Evolutionary conservation across 2,113 vertebrate species (phyloP), one percentile per base, ranked within the genome.

Genomic region (Mystacornis crossleyi): DNA sequence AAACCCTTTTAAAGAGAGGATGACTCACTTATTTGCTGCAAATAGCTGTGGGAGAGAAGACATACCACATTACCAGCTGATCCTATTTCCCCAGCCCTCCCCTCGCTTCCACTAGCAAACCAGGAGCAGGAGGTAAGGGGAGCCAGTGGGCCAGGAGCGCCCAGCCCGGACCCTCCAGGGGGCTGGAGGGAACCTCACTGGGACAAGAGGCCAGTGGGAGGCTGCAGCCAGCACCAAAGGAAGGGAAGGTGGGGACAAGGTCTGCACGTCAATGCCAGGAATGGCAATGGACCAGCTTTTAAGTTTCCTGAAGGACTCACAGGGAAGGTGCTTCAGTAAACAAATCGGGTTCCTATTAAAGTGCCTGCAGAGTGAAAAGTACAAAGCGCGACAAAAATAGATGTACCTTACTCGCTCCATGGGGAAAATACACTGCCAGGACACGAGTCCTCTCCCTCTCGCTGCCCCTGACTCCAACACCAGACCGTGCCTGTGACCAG

Each of bases 31-130:
- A 96, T 97, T 95, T 97, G 97, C 96, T 97, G 94, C 98, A 95
- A 96, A 97, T 94, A 97, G 94, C 95, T 97, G 98, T 69, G 96
- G 97, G 34, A 95, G 96, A 97, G 97, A 92, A 94, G 98, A 98
- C 96, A 97, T 97, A 99, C 98, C 98, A 98, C 98, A 98, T 98
- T 96, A 99, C 98, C 98, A 99, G 98, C 98, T 98, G 98, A 98
- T 98, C 98, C 98, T 94, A 98, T 98, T 97, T 98, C 98, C 98
- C 98, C 98, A 95, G 98, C 94, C 51, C 60, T 90, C 97, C 94
- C 90, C 81, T 43, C 9, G 43, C 90, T 97, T 97, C 95, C 58
- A 14, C 71, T 67, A 43, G 87, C 86, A 75, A 94, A 89, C n/a
- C 93, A 13, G 81, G 51, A 81, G 81, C 84, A 12, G 51, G 69